Evolutionary conservation across 1,140 invertebrate genomes (phyloP).

Genomic region (Polyergus mexicanus): DNA sequence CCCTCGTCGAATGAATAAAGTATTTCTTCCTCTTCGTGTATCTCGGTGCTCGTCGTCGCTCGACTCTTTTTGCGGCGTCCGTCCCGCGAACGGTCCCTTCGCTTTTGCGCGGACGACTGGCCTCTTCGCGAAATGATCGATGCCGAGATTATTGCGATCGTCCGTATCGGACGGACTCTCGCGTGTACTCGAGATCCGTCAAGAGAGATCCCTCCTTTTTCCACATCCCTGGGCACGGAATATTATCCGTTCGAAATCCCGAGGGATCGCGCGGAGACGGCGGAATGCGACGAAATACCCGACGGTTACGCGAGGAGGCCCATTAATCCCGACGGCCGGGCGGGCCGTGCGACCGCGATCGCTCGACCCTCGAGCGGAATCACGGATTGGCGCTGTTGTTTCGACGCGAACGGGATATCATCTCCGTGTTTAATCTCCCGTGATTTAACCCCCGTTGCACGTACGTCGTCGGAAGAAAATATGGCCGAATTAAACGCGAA

Average conservation of each 20-base stretch:
- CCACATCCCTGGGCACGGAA: not conserved
- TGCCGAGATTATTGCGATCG: conserved; percentile 77
- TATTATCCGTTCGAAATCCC: conserved; percentile 51
- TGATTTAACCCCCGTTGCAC: conserved; percentile 35
- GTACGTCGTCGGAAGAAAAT: conserved; percentile 30
- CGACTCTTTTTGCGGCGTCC: conserved; percentile 52
- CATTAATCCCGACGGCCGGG: conserved; percentile 26
- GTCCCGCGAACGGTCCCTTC: conserved; percentile 67
- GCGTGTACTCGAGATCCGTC: conserved; percentile 27
- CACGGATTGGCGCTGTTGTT: not conserved
- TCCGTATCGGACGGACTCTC: conserved; percentile 34
- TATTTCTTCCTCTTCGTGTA: conserved; percentile 72
- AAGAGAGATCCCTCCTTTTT: conserved; percentile 3
- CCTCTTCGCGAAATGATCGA: conserved; percentile 78
- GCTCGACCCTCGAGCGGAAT: conserved; percentile 37
- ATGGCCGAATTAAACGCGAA: conserved; percentile 33
- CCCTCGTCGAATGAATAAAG: conserved; percentile 78
- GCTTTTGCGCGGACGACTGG: conserved; percentile 69
- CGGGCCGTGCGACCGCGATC: not conserved
- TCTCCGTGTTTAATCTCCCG: conserved; percentile 25
- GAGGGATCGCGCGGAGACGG: conserved; percentile 34
- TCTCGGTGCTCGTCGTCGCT: conserved; percentile 68
- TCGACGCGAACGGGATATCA: conserved; percentile 36
- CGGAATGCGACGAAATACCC: conserved; percentile 33
- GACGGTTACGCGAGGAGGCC: conserved; percentile 13